These are phyloP conservation scores for Poeciliopsis prolifica DNA, from an alignment of 2,113 vertebrate genomes.

Conservation along the genomic window DNA sequence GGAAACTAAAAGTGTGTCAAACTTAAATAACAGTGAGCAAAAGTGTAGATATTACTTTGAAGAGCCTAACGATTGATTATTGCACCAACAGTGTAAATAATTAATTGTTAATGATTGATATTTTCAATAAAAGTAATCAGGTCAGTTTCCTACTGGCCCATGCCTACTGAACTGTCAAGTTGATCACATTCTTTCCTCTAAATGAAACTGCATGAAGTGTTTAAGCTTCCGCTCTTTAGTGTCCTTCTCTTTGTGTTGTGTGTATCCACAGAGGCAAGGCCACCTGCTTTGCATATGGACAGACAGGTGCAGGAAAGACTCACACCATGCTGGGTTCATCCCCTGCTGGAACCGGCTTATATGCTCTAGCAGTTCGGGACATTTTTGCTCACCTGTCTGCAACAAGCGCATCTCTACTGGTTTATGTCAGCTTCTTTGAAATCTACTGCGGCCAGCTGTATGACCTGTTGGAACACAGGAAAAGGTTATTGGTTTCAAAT, in stretches of 20 bases:
- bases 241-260: not conserved
- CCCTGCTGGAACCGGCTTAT: slow-evolving; percentile 83
- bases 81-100: too few relatives aligned
- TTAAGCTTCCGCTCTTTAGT: not conserved
- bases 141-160: not conserved
- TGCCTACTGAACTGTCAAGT: not conserved
- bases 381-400: slow-evolving; percentile 84
- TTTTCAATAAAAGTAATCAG: too few relatives aligned
- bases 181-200: not conserved
- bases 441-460: slow-evolving; percentile 95
- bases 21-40: too few relatives aligned
- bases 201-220: not conserved
- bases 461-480: slow-evolving; percentile 88
- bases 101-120: too few relatives aligned
- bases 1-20: too few relatives aligned
- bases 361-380: slow-evolving; percentile 87
- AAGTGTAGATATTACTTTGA: too few relatives aligned
- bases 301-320: slow-evolving; percentile 94
- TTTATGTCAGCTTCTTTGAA: slow-evolving; percentile 93
- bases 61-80: too few relatives aligned
- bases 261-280: slow-evolving; percentile 84
- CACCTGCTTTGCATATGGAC: slow-evolving; percentile 93
- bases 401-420: slow-evolving; percentile 60
- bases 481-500: slow-evolving; percentile 78
- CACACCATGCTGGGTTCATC: slow-evolving; percentile 92